Evolutionary conservation across 2,888 invertebrate species (phyloP).

Genomic region (Boloria euphrosyne): DNA sequence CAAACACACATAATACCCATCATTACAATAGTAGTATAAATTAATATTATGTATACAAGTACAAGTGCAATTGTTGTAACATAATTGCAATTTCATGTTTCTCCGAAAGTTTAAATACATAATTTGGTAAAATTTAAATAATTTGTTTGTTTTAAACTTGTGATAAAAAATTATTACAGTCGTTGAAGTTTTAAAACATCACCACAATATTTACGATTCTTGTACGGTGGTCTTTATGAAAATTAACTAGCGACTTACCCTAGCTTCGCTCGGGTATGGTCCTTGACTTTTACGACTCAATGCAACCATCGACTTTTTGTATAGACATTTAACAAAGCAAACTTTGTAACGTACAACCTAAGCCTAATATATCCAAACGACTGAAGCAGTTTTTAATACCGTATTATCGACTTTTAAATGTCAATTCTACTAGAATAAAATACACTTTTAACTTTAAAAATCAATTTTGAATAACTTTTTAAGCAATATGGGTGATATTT

Average conservation of each 20-base stretch:
- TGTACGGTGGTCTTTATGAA: not conserved
- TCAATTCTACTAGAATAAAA: too few relatives aligned
- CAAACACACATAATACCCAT: too few relatives aligned
- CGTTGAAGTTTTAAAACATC: conserved; percentile 15
- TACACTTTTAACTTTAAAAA: too few relatives aligned
- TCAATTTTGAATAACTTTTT: too few relatives aligned
- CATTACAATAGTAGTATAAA: too few relatives aligned
- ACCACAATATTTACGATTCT: conserved; percentile 8
- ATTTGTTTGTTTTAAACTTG: conserved; percentile 20
- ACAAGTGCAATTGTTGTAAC: not conserved
- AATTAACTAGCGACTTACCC: not conserved
- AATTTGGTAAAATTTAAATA: conserved; percentile 21
- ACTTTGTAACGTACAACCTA: too few relatives aligned
- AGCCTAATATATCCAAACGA: too few relatives aligned
- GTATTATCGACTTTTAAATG: too few relatives aligned
- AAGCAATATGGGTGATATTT: too few relatives aligned
- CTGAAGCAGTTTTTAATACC: too few relatives aligned
- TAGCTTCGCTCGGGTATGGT: not conserved
- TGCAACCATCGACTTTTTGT: not conserved
- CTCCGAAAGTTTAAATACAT: conserved; percentile 16
- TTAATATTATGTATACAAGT: not conserved
- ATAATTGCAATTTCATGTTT: not conserved
- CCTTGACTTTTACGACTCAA: too few relatives aligned
- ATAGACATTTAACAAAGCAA: not conserved
- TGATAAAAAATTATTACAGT: conserved; percentile 19